Base-by-base conservation (phyloP, 2,888 invertebrate species). In the Tipula confusa region DNA sequence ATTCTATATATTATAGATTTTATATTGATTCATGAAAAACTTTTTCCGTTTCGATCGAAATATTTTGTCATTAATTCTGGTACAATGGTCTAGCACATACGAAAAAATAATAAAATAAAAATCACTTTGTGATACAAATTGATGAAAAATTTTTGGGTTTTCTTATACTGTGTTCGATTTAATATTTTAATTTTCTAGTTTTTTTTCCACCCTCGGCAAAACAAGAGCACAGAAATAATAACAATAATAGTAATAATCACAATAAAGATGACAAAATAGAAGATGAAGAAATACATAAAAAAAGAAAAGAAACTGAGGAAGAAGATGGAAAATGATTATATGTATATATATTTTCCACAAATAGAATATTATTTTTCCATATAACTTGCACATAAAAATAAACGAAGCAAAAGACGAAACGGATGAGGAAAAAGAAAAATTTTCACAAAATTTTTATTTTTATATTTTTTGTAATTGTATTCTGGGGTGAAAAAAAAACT, bases 291-390 rank as follows among this genome's bases (percentile, higher is more conserved):
- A 64, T 7, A 24, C 11, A n/a, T 9, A 24, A 64, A 38, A 38
- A 38, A 43, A 24, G 11, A 9, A 11, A 33, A 24, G 64, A 64
- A 64, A 64, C 18, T 64, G 64, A 64, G 64, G 64, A 64, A 64
- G 64, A 64, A 64, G 64, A 64, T 64, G 64, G 64, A 64, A 64
- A 64, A 64, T 64, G 64, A 64, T 64, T 64, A 24, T 64, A n/a
- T n/a, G n/a, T 33, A 9, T 33, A 64, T 64, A 24, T 24, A 64
- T 64, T 64, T 64, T 64, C 64, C 64, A 64, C 64, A 64, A 64
- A 64, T 64, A 64, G 64, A 64, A 64, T 64, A 64, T 64, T 64
- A 64, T 64, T 64, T 64, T 64, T 64, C 64, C 64, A 64, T 64
- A 64, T 64, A 64, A 64, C 64, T 64, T 64, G 64, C 64, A 64